These are phyloP conservation scores for Eupithecia pulchellata DNA, from an alignment of 2,888 invertebrate species.

Conservation along the genomic window DNA sequence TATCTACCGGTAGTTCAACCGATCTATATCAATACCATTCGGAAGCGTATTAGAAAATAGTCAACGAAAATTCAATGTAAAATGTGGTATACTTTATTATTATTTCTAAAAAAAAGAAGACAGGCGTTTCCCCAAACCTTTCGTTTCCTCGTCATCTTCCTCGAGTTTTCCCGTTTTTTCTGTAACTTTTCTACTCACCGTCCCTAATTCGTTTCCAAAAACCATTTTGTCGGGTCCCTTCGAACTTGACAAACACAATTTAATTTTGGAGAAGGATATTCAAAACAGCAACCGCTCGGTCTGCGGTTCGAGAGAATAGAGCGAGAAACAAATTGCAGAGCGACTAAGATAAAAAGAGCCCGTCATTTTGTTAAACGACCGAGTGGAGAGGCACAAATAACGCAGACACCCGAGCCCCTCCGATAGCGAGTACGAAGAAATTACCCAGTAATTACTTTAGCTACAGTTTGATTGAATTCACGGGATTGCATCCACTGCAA, in stretches of 20 bases:
- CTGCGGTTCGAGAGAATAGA: constrained; percentile 78
- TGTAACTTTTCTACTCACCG: not conserved
- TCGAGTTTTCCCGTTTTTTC: not conserved
- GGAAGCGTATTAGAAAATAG: no score
- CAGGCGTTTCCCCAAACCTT: not conserved
- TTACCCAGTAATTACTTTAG: constrained; percentile 32
- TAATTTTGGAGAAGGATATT: constrained; percentile 75
- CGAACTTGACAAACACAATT: constrained; percentile 57
- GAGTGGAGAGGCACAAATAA: constrained; percentile 68
- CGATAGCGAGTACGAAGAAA: constrained; percentile 48
- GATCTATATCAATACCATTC: no score
- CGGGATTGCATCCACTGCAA: constrained; percentile 22
- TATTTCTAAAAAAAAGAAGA: not conserved
- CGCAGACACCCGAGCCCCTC: constrained; percentile 57
- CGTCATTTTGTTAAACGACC: constrained; percentile 83
- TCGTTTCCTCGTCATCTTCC: not conserved
- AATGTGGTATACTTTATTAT: not conserved
- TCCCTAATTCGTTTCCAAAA: constrained; percentile 17
- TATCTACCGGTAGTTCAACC: no score
- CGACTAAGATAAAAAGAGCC: constrained; percentile 82
- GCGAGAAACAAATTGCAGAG: constrained; percentile 77
- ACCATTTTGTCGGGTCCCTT: constrained; percentile 14
- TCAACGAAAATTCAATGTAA: no score
- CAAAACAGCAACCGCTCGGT: constrained; percentile 68
- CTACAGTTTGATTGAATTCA: constrained; percentile 23